A percentile compares a stretch with the other conserved stretches of the same genome.
These are phyloP conservation scores for Noctuana brunneofusca DNA, from an alignment of 2,888 invertebrate genomes.

Conservation along the genomic window DNA sequence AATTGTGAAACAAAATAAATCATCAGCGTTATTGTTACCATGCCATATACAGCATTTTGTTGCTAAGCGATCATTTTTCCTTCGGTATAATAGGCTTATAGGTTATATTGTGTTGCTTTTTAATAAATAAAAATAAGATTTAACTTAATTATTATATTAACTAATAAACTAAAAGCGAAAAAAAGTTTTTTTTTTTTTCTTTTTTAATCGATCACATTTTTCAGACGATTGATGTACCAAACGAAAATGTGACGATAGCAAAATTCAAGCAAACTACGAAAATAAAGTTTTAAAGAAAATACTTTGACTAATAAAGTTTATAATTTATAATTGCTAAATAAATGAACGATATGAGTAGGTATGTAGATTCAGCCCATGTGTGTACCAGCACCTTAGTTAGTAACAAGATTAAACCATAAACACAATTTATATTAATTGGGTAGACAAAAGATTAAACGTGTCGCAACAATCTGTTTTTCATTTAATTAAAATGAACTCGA, in stretches of 20 bases:
- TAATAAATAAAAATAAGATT: neutral
- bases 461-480: neutral
- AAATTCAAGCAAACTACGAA: no score
- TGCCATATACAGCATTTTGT: neutral
- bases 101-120: neutral
- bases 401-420: neutral
- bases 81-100: neutral
- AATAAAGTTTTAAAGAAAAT: no score
- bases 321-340: no score
- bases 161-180: no score
- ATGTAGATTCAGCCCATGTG: no score
- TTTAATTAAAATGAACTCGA: neutral
- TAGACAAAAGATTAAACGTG: neutral
- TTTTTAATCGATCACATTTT: no score
- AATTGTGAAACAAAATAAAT: slow-evolving; percentile 2
- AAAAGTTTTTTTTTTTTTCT: no score
- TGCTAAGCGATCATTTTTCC: neutral
- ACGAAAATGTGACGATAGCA: no score
- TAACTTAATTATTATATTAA: no score
- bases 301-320: no score
- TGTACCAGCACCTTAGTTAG: neutral
- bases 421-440: neutral
- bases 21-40: slow-evolving; percentile 8
- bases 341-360: no score
- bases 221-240: no score